phyloP scores from a whole-genome alignment of 2,888 invertebrate genomes.

The Caradrina kadenii region DNA sequence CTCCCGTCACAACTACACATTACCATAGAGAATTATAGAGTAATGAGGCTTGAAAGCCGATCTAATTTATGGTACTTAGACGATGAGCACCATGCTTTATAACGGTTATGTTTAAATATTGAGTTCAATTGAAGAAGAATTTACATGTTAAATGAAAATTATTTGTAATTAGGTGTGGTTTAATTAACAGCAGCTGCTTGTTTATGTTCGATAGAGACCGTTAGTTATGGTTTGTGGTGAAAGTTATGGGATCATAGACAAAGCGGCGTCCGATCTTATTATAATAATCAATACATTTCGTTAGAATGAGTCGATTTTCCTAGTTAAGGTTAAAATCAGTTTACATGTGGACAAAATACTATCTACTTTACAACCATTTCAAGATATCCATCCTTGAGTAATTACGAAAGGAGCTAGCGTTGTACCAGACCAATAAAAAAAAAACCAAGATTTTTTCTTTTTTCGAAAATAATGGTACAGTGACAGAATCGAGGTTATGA shows the following conservation, averaged over 20 bases:
- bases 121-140: conserved; percentile 50
- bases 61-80: conserved; percentile 75
- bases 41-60: conserved; percentile 73
- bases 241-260: conserved; percentile 41
- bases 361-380: neutral
- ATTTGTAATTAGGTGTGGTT: conserved; percentile 57
- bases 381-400: neutral
- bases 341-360: neutral
- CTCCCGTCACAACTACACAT: conserved; percentile 71
- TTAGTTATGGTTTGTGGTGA: conserved; percentile 52
- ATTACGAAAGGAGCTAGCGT: too few species aligned
- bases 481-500: neutral
- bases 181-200: conserved; percentile 55
- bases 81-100: conserved; percentile 59
- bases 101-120: conserved; percentile 55
- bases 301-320: neutral
- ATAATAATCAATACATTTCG: neutral
- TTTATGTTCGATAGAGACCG: conserved; percentile 27
- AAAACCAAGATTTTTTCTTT: too few species aligned
- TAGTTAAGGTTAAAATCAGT: neutral
- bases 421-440: too few species aligned
- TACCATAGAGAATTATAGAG: conserved; percentile 76
- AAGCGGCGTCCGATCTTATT: conserved; percentile 19
- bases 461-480: too few species aligned
- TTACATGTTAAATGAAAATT: conserved; percentile 58